These are phyloP conservation scores for Aegypius monachus DNA, from an alignment of 2,113 vertebrate genomes.

Conservation along the genomic window DNA sequence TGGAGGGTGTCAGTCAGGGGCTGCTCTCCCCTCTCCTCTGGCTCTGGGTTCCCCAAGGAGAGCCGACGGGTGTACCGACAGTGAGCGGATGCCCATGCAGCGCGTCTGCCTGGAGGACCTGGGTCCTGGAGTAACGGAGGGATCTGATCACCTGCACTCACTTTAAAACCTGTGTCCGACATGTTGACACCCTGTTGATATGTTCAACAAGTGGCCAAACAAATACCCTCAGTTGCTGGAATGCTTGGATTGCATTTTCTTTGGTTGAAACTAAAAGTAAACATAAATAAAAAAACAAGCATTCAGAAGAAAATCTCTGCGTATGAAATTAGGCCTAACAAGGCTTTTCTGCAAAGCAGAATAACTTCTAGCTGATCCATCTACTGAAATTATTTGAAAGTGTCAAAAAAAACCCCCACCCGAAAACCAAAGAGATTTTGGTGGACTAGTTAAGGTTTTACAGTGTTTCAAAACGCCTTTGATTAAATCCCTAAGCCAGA, in stretches of 20 bases:
- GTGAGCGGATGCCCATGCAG: background rate
- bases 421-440: background rate
- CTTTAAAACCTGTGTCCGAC: fast-evolving
- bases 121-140: background rate
- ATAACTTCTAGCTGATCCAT: background rate
- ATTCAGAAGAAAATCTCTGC: background rate
- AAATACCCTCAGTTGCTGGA: background rate
- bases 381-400: background rate
- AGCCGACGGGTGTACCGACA: fast-evolving
- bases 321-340: background rate
- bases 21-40: background rate
- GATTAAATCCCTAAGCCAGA: background rate
- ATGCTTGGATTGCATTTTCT: background rate
- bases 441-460: background rate
- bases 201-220: background rate
- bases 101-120: background rate
- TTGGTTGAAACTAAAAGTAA: background rate
- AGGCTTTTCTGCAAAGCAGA: background rate
- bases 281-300: background rate
- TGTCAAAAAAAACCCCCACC: background rate
- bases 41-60: background rate
- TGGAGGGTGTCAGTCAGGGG: background rate
- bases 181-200: background rate
- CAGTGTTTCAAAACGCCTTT: background rate
- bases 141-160: background rate